Evolutionary conservation across 2,113 vertebrate genomes (phyloP), one percentile per base, ranked within the genome.

Genomic region (Passer domesticus): DNA sequence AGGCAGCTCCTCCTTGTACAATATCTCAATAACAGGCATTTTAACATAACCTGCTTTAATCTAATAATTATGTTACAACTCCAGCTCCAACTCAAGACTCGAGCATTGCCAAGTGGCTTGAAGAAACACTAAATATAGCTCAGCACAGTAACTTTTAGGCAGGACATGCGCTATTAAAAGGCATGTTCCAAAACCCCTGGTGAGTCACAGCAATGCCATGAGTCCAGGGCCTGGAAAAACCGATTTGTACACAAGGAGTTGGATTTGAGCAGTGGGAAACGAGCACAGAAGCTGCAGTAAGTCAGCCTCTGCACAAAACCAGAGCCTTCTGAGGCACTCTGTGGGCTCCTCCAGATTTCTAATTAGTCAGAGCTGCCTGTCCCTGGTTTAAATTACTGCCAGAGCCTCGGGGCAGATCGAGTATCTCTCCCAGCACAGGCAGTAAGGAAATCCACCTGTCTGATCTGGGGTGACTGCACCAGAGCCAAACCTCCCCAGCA

Each of bases 101-200:
- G 1, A 10, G 62, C 66, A 17, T 13, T 68, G 79, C 86, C 85
- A 81, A 87, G 86, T 5, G 35, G 60, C 72, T 88, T 80, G 43
- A 70, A 87, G 76, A 76, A 88, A 62, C 27, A 31, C 90, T 96
- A 94, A 92, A 83, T 81, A 95, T 89, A 93, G 85, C 17, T 72
- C 46, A 89, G 76, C 73, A 75, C 1, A 55, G 56, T 44, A 91
- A 69, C 76, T 95, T 90, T 63, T 14, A 41, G 4, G 59, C 72
- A 68, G 60, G 82, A 44, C 60, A 62, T 0, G 41, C 90, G 85
- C 94, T 97, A 92, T 94, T 95, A 97, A 93, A 95, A 94, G 88
- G 28, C 20, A 27, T 0, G 10, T 44, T 70, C 79, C 50, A 83
- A 91, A 43, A 30, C 58, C 74, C 60, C 39, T 30, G 30, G 31